Conservation (phyloP, 2,888 invertebrate genomes). For the Drosophila helvetica region DNA sequence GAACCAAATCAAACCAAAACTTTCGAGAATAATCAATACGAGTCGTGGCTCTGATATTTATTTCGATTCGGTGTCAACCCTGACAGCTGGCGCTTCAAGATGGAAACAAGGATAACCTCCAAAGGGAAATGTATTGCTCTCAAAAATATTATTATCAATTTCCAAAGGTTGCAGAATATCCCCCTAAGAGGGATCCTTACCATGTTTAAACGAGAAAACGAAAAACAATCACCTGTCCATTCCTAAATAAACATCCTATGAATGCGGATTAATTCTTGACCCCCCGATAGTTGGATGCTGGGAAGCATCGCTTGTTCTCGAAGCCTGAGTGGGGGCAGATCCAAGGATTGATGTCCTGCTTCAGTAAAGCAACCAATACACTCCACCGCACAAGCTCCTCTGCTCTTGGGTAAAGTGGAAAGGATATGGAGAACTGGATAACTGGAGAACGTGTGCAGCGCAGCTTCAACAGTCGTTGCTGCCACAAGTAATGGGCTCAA, state of each 20-base stretch:
- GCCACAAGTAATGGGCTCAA: conserved; percentile 73
- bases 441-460: conserved; percentile 46
- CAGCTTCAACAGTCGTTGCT: conserved; percentile 56
- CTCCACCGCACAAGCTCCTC: background rate
- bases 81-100: background rate
- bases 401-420: conserved; percentile 5
- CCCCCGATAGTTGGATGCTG: background rate
- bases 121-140: too few species aligned
- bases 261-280: too few species aligned
- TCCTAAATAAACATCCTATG: too few species aligned
- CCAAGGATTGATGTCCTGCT: background rate
- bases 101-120: background rate
- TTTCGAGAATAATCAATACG: background rate
- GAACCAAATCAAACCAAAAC: conserved; percentile 3
- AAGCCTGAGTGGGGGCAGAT: background rate
- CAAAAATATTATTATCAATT: too few species aligned
- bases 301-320: too few species aligned
- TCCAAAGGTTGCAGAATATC: background rate
- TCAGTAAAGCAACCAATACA: too few species aligned
- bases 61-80: background rate
- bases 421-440: conserved; percentile 1
- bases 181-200: too few species aligned
- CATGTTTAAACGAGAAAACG: too few species aligned
- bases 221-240: too few species aligned
- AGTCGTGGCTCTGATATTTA: background rate